Evolutionary conservation across 1,140 invertebrate genomes (phyloP), one percentile per base, ranked within the genome.

Genomic region (Cataglyphis hispanica): DNA sequence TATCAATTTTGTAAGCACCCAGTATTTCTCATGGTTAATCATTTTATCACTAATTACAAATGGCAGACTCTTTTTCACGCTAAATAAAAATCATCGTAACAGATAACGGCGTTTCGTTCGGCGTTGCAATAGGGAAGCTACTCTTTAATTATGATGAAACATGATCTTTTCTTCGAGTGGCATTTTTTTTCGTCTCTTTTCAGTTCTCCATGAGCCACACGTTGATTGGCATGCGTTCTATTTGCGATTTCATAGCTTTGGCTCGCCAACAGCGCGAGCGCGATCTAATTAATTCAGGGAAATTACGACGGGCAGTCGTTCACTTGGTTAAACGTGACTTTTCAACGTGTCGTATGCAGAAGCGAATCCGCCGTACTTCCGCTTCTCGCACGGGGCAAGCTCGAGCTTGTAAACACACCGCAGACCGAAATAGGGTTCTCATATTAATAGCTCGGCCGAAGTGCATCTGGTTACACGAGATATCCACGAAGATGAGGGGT

Each of bases 361-460:
- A 76, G 81, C 43, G 58, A 84, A 88, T 86, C 66, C 83, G 72
- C 56, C 46, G 74, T 76, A 83, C 70, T 89, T 89, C 84, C 87
- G 84, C 88, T 88, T 83, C 60, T 83, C 46, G 22, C 43, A 43
- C 84, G 74, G 56, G 75, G 69, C 61, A 72, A 69, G 63, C 60
- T 25, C 53, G 75, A 67, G 72, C 78, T 87, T 87, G 81, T 90
- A 90, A 90, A 90, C 89, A 89, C 88, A 76, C 60, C 75, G 66
- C 75, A 58, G 77, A 75, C 80, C 75, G 75, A 89, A 90, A 90
- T 90, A 90, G 76, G 81, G 37, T 53, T 77, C 87, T 69, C 53
- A 87, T 90, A 90, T 90, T 90, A 90, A 90, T 90, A 90, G 89
- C 74, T 56, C 86, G 67, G 75, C 74, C 81, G 67, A 56, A 89